Base-by-base conservation (phyloP, 1,140 invertebrate species). In the Eupeodes corollae region DNA sequence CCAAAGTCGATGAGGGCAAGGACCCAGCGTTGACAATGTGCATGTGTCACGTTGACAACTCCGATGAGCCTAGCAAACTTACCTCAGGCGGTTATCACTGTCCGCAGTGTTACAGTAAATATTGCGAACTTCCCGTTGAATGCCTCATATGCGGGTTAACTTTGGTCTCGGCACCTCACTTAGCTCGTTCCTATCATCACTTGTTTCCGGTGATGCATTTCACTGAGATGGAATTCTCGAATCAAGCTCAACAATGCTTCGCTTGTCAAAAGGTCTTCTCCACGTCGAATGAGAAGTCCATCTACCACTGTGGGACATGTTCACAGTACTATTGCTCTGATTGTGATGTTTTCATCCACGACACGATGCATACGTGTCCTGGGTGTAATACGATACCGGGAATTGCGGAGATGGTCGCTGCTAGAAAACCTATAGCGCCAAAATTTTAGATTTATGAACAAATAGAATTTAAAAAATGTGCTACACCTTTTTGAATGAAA, bases 61-160 rank as follows among this genome's bases (percentile, higher is more conserved):
- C 73, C 33, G 77, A 83, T 47, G 78, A 79, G 46, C 73, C 73
- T 5, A 76, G 77, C 45, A 80, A 79, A 64, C 69, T 80, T 48
- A 82, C 70, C 57, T 77, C 79, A 32, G 80, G 77, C 13, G 94
- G 93, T 3, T 97, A 95, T 65, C 84, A 93, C 58, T 99, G 94
- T 69, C 93, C 92, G 18, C 92, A 97, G 63, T 99, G 96, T 72
- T 80, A 83, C 50, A 91, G 89, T 68, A 96, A 97, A 73, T 97
- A 98, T 70, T 99, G 95, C 72, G 92, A 98, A 68, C 76, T 98
- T 51, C 96, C 96, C 1, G 89, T 93, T 1, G 95, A 98, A 72
- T 99, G 96, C 68, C 80, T 85, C 63, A 84, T 87, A 12, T 99
- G 96, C 73, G 91, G 89, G 11, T 73, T 99, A 19, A 98, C 92